These are phyloP conservation scores for Ranitomeya imitator DNA, from an alignment of 2,113 vertebrate genomes.

Conservation along the genomic window DNA sequence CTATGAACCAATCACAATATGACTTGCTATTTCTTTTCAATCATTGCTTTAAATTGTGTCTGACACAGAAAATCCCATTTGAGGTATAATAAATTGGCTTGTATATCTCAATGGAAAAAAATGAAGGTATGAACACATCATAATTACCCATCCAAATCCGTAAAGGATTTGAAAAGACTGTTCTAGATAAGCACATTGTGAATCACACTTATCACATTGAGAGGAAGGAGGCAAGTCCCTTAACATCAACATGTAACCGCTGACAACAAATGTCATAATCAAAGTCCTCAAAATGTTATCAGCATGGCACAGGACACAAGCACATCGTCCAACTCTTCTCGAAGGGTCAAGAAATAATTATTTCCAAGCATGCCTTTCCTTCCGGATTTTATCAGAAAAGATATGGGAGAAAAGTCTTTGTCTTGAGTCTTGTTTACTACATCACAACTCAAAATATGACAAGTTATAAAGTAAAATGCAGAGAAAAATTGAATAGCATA, in stretches of 20 bases:
- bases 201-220: background rate
- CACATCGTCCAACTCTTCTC: background rate
- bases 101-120: background rate
- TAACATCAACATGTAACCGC: background rate
- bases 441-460: background rate
- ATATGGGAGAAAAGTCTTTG: background rate
- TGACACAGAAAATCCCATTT: background rate
- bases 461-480: background rate
- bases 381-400: background rate
- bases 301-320: background rate
- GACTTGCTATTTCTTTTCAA: too few species aligned
- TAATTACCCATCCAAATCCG: background rate
- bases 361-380: background rate
- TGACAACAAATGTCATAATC: conserved; percentile 26
- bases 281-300: conserved; percentile 5
- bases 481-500: conserved; percentile 7
- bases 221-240: conserved; percentile 15
- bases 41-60: background rate
- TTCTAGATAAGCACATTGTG: conserved; percentile 21
- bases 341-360: background rate
- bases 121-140: background rate
- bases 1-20: too few species aligned
- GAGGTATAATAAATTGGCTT: background rate
- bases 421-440: background rate
- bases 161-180: background rate